Evolutionary conservation across 2,797 vertebrate genomes (phyloP), one percentile per base, ranked within the genome.

Genomic region (Brotula barbata): DNA sequence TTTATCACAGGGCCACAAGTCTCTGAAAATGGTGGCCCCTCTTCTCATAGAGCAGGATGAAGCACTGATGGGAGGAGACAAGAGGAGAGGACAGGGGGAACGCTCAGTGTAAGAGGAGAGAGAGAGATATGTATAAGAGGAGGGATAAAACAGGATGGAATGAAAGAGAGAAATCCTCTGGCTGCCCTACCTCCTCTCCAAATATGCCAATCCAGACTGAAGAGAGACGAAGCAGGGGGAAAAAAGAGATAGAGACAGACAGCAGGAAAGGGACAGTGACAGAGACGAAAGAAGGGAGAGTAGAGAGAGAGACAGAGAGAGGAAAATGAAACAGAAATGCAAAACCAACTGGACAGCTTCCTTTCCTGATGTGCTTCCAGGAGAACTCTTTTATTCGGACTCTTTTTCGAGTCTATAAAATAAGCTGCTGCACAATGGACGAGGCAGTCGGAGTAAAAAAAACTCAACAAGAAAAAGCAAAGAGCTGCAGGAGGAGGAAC

Each of bases 331-430:
- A 12, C 21, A 50, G 1, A 52, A 44, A 33, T 13, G 8, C 13
- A 45, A 46, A 45, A 42, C 48, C 57, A 60, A 46, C 50, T 72
- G 47, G 47, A 25, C 1, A n/a, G 50, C 57, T 47, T 58, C 41
- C 52, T 55, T 48, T 65, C 54, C 56, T 66, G 51, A 62, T 43
- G 58, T 62, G 62, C 36, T 50, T 70, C 58, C 62, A 64, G 36
- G 23, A 52, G 39, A 50, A 28, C 10, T 13, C 25, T 68, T 66
- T 68, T 31, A 63, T 52, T 54, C n/a, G n/a, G n/a, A n/a, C 19
- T 52, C 13, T 17, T 47, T 48, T 62, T 57, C 5, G 33, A 40
- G 47, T 43, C 48, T 54, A 37, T 36, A 63, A 33, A 45, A 1
- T 7, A 34, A 28, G 22, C n/a, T 25, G 2, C 41, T 57, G 21